These are phyloP conservation scores for Euphonia xanthogaster DNA, from an alignment of 2,797 vertebrate genomes.

Conservation along the genomic window DNA sequence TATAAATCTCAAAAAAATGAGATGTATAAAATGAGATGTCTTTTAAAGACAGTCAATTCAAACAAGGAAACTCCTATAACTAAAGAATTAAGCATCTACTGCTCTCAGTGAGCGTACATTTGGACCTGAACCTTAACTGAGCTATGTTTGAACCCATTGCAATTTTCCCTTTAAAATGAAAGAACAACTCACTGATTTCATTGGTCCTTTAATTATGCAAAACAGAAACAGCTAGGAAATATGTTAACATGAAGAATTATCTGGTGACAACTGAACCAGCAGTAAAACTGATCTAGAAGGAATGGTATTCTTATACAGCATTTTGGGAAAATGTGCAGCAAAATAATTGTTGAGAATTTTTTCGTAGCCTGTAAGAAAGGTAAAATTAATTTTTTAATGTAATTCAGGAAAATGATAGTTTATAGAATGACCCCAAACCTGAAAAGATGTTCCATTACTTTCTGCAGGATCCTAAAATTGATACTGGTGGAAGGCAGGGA, in stretches of 20 bases:
- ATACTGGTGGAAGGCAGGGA: neutral
- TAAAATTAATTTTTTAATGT: neutral
- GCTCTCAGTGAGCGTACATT: neutral
- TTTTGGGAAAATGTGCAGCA: neutral
- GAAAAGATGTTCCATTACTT: neutral
- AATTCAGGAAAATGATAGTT: neutral
- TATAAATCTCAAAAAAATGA: neutral
- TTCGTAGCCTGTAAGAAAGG: neutral
- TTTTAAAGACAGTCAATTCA: neutral
- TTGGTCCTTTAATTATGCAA: neutral
- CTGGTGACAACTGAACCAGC: neutral
- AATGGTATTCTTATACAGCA: neutral
- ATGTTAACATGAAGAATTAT: neutral
- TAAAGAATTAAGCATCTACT: neutral
- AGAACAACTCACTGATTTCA: neutral
- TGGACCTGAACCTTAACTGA: neutral
- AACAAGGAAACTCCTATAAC: neutral
- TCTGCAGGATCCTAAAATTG: neutral
- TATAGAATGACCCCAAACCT: neutral
- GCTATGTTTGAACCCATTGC: neutral
- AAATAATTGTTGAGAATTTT: neutral
- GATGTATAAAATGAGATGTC: neutral
- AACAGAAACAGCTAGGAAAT: neutral
- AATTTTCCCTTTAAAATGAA: neutral
- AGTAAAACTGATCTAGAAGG: neutral